A percentile compares a stretch with the other conserved stretches of the same genome.
These are phyloP conservation scores for Morelia viridis DNA, from an alignment of 2,797 vertebrate genomes.

Conservation along the genomic window DNA sequence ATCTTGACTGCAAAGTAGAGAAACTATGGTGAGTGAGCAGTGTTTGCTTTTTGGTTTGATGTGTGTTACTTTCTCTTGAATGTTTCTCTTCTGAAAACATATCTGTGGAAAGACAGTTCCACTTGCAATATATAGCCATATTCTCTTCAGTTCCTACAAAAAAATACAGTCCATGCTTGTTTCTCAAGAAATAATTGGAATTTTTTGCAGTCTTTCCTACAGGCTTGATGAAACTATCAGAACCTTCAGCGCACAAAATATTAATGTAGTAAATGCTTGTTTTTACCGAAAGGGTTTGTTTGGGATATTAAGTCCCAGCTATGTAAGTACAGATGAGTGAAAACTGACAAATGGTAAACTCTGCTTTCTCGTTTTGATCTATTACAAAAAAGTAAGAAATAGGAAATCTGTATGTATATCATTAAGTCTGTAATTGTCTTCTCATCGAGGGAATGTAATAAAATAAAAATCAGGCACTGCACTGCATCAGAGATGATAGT, in stretches of 20 bases:
- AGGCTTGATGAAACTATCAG: not conserved
- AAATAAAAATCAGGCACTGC: not conserved
- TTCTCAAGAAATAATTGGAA: too few species aligned
- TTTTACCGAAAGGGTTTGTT: too few species aligned
- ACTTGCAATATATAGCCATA: too few species aligned
- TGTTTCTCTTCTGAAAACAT: not conserved
- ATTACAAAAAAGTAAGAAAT: not conserved
- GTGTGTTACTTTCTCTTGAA: not conserved
- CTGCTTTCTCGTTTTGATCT: not conserved
- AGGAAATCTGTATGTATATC: not conserved
- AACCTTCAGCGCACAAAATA: too few species aligned
- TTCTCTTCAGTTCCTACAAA: too few species aligned
- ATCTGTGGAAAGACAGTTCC: too few species aligned
- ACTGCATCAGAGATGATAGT: not conserved
- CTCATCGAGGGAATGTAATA: not conserved
- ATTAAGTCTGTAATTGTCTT: not conserved
- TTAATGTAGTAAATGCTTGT: too few species aligned
- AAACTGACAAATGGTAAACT: not conserved
- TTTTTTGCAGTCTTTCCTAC: not conserved
- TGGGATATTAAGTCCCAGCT: too few species aligned
- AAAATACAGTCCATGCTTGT: not conserved
- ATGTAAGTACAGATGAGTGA: not conserved
- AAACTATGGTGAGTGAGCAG: constrained; percentile 41
- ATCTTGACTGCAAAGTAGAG: constrained; percentile 43
- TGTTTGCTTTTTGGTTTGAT: not conserved